Evolutionary conservation across 1,140 invertebrate genomes (phyloP).

Genomic region (Metaphire vulgaris): DNA sequence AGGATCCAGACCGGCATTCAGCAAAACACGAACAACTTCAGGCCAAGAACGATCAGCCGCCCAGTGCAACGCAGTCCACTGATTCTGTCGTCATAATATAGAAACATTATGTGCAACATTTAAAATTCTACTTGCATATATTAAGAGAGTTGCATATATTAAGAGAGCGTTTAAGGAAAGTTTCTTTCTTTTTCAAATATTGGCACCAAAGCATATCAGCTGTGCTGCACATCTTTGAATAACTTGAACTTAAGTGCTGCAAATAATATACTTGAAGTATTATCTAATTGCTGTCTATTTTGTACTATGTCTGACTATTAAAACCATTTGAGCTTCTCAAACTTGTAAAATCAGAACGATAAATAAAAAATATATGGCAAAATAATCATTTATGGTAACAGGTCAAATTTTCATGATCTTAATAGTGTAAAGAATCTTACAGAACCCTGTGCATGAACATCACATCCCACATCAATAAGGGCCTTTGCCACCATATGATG

Average conservation of each 20-base stretch:
- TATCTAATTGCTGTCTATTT: no score
- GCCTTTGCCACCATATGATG: slow-evolving; percentile 46
- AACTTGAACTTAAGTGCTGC: neutral
- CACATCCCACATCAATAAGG: slow-evolving; percentile 45
- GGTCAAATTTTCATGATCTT: neutral
- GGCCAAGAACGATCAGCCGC: slow-evolving; percentile 46
- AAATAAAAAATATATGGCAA: neutral
- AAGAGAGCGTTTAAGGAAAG: neutral
- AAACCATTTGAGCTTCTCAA: no score
- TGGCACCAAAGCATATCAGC: neutral
- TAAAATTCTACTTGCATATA: neutral
- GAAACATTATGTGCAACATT: neutral
- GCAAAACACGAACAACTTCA: slow-evolving; percentile 43
- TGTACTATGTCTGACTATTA: no score
- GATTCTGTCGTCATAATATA: slow-evolving; percentile 40
- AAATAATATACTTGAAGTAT: neutral
- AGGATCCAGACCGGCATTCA: slow-evolving; percentile 42
- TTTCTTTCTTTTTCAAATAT: neutral
- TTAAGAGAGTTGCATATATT: neutral
- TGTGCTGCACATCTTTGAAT: neutral
- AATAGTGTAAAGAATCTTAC: slow-evolving; percentile 39
- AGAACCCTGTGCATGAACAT: slow-evolving; percentile 44
- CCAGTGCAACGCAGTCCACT: slow-evolving; percentile 52
- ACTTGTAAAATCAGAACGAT: no score
- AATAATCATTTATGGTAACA: neutral